These are phyloP conservation scores for Rutpela maculata DNA, from an alignment of 2,888 invertebrate species.

Conservation along the genomic window DNA sequence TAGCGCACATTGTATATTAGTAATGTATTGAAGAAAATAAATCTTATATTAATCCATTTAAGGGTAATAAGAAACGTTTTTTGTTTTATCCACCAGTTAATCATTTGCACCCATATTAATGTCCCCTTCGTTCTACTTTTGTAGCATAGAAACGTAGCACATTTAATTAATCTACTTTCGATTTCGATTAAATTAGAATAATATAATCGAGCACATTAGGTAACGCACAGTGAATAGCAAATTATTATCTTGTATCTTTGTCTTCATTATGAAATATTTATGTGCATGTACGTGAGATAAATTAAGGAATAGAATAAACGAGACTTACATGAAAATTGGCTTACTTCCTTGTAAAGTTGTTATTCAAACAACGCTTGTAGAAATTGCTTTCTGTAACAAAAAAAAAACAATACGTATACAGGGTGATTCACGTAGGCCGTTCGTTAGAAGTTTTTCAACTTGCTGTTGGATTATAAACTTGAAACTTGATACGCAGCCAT, in stretches of 20 bases:
- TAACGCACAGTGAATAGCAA: conserved; percentile 13
- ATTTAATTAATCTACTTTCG: conserved; percentile 28
- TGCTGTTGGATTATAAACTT: too few species aligned
- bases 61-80: too few species aligned
- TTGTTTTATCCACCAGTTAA: not conserved
- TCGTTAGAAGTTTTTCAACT: too few species aligned
- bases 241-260: conserved; percentile 1
- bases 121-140: conserved; percentile 15
- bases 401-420: not conserved
- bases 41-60: too few species aligned
- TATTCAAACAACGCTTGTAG: too few species aligned
- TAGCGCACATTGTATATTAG: too few species aligned
- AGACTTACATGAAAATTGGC: not conserved
- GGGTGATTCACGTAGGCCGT: too few species aligned
- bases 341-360: not conserved
- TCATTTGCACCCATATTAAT: not conserved
- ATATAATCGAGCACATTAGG: conserved; percentile 1
- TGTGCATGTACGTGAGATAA: not conserved
- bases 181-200: conserved; percentile 31
- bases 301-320: not conserved
- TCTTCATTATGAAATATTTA: not conserved
- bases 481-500: too few species aligned
- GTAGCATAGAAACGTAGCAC: not conserved
- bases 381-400: not conserved
- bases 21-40: too few species aligned